These are phyloP conservation scores for Centroberyx gerrardi DNA, from an alignment of 2,797 vertebrate species.

Conservation along the genomic window DNA sequence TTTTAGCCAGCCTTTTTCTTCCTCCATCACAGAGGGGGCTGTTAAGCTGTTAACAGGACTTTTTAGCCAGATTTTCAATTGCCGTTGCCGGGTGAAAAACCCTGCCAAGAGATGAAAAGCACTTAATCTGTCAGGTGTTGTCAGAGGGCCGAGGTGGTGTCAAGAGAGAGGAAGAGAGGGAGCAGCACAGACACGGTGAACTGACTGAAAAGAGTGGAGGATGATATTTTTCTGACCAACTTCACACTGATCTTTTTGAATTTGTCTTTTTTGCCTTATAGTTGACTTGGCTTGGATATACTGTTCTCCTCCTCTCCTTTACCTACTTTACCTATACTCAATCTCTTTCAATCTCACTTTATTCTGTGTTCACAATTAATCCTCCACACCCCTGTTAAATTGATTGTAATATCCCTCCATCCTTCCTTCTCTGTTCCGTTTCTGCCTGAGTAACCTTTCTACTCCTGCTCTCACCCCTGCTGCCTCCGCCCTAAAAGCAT, in stretches of 20 bases:
- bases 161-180: constrained; percentile 51
- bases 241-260: constrained; percentile 24
- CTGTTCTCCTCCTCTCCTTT: background rate
- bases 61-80: constrained; percentile 75
- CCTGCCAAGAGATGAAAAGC: constrained; percentile 75
- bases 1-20: constrained; percentile 64
- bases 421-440: constrained; percentile 11
- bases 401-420: background rate
- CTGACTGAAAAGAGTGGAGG: constrained; percentile 29
- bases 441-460: constrained; percentile 35
- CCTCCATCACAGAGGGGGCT: constrained; percentile 66
- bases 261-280: constrained; percentile 3
- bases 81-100: constrained; percentile 63
- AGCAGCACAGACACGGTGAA: constrained; percentile 47
- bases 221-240: constrained; percentile 14
- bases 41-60: constrained; percentile 78
- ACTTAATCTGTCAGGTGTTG: constrained; percentile 84
- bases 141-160: constrained; percentile 69
- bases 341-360: background rate
- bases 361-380: constrained; percentile 20
- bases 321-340: background rate
- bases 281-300: constrained; percentile 24
- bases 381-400: too few species aligned
- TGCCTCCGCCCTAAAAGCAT: constrained; percentile 39
- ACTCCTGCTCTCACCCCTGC: constrained; percentile 38